Percentiles rank a stretch among this genome's conserved stretches.
Conservation (phyloP, 2,888 invertebrate genomes). For the Folsomia candida region DNA sequence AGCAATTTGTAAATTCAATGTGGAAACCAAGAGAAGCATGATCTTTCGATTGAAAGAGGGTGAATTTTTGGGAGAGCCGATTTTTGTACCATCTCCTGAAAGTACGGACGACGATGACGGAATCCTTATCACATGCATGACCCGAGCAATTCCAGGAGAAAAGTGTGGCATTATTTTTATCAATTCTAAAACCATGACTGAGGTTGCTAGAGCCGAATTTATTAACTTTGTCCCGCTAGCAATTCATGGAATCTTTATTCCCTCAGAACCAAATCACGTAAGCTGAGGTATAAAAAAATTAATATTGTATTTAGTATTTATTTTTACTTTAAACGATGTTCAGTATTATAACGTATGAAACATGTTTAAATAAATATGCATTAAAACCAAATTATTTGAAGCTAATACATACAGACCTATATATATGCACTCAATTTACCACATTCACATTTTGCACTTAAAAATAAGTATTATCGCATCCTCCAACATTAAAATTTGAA, state of each 20-base stretch:
- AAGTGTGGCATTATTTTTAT: constrained; percentile 53
- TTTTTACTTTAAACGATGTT: too few relatives aligned
- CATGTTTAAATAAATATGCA: too few relatives aligned
- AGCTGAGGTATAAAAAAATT: too few relatives aligned
- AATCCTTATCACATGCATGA: constrained; percentile 52
- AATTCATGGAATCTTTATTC: constrained; percentile 52
- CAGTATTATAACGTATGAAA: too few relatives aligned
- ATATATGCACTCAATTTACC: too few relatives aligned
- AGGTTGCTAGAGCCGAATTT: constrained; percentile 54
- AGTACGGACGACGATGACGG: constrained; percentile 56
- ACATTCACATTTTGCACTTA: too few relatives aligned
- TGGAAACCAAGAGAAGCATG: constrained; percentile 38
- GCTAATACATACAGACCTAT: too few relatives aligned
- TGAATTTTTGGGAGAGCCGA: constrained; percentile 54
- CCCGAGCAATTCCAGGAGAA: constrained; percentile 49
- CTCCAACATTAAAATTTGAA: too few relatives aligned
- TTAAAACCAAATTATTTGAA: too few relatives aligned
- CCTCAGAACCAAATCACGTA: background rate
- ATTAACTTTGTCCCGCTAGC: constrained; percentile 51
- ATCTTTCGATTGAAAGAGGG: constrained; percentile 38
- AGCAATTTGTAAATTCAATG: constrained; percentile 44
- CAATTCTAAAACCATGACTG: constrained; percentile 54
- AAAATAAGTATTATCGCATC: too few relatives aligned
- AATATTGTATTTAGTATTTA: too few relatives aligned
- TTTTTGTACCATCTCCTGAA: constrained; percentile 56